Percentiles rank a stretch among this genome's conserved stretches.
phyloP scores from a whole-genome alignment of 2,797 vertebrate genomes.

The Acrossocheilus wenchowensis region DNA sequence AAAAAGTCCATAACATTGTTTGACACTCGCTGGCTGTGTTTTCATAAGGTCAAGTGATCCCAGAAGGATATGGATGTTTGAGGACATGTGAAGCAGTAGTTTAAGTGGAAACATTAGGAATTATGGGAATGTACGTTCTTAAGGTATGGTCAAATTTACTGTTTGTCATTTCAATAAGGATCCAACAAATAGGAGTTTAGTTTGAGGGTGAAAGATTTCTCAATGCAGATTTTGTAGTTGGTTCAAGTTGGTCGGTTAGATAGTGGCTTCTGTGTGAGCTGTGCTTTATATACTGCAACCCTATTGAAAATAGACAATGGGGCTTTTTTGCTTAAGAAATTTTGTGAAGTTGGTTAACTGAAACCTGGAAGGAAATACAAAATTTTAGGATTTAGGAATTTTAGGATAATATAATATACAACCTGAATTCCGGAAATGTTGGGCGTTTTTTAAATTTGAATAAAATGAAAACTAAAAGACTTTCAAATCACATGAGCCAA shows the following conservation, averaged over 20 bases:
- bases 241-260: not conserved
- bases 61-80: not conserved
- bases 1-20: slow-evolving; percentile 7
- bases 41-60: not conserved
- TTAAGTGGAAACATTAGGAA: not conserved
- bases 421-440: too few species aligned
- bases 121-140: not conserved
- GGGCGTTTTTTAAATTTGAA: too few species aligned
- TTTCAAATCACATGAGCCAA: too few species aligned
- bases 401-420: too few species aligned
- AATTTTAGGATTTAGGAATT: not conserved
- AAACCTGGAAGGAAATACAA: not conserved
- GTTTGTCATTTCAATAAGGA: not conserved
- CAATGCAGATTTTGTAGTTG: too few species aligned
- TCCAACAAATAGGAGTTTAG: not conserved
- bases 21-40: not conserved
- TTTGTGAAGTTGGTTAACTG: not conserved
- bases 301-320: not conserved
- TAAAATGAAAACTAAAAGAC: too few species aligned
- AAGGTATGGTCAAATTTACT: not conserved
- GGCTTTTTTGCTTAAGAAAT: not conserved
- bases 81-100: not conserved
- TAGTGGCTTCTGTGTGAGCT: not conserved
- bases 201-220: not conserved
- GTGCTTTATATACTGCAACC: not conserved